These are phyloP conservation scores for Tigriopus californicus DNA, from an alignment of 2,888 invertebrate species.

Conservation along the genomic window DNA sequence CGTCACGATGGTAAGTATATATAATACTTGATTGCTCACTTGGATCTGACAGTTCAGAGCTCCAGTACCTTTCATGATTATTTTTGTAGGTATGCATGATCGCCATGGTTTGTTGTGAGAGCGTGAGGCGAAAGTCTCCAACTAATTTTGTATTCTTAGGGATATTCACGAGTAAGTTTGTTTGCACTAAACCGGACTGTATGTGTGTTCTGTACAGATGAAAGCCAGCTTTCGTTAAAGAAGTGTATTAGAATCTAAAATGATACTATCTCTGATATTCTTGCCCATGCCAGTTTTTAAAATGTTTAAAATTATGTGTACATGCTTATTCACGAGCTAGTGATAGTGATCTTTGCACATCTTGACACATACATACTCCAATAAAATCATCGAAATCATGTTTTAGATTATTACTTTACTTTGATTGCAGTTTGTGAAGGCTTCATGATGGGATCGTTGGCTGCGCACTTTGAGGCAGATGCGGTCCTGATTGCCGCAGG, in stretches of 20 bases:
- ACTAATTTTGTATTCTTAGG: conserved; percentile 70
- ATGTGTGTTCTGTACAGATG: too few relatives aligned
- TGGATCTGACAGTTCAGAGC: too few relatives aligned
- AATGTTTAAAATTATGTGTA: too few relatives aligned
- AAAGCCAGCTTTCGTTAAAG: too few relatives aligned
- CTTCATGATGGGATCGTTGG: neutral
- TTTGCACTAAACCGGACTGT: too few relatives aligned
- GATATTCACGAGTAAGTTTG: conserved; percentile 44
- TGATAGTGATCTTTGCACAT: neutral
- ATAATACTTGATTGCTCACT: too few relatives aligned
- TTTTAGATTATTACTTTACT: neutral
- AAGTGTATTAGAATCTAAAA: too few relatives aligned
- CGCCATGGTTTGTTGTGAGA: conserved; percentile 20
- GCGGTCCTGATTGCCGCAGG: conserved; percentile 65
- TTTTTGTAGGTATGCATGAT: conserved; percentile 18
- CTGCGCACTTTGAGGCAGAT: conserved; percentile 1
- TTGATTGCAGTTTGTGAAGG: neutral
- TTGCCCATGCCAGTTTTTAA: too few relatives aligned
- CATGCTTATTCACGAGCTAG: too few relatives aligned
- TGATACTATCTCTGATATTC: too few relatives aligned
- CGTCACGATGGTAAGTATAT: conserved; percentile 16
- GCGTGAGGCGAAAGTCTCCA: conserved; percentile 49
- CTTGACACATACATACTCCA: neutral
- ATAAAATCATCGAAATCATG: neutral
- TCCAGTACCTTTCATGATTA: too few relatives aligned